Conservation (phyloP, 2,888 invertebrate genomes). For the Seira ritae region DNA sequence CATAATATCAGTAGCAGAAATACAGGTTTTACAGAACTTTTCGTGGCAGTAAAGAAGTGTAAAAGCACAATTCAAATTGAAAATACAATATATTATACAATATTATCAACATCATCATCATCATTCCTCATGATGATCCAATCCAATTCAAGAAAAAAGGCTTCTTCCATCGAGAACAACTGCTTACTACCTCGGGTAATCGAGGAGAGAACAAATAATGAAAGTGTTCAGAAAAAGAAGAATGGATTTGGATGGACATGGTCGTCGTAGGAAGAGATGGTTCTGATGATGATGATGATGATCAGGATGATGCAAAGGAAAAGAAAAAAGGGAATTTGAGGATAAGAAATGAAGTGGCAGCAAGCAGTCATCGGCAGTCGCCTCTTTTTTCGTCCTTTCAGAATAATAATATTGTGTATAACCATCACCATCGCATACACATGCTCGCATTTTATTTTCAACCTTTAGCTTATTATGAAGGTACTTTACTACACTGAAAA, state of each 20-base stretch:
- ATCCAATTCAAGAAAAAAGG: constrained; percentile 9
- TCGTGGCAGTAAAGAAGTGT: constrained; percentile 5
- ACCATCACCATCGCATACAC: constrained; percentile 40
- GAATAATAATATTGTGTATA: constrained; percentile 30
- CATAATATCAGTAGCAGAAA: constrained; percentile 24
- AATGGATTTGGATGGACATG: constrained; percentile 39
- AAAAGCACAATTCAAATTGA: constrained; percentile 23
- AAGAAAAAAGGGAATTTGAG: constrained; percentile 43
- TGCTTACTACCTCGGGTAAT: constrained; percentile 50
- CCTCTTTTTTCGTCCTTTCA: constrained; percentile 58
- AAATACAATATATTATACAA: constrained; percentile 21
- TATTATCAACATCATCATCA: constrained; percentile 38
- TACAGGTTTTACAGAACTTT: constrained; percentile 8
- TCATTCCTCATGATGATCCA: constrained; percentile 9
- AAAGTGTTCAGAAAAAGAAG: constrained; percentile 55
- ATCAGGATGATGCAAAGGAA: constrained; percentile 37
- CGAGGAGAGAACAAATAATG: constrained; percentile 56
- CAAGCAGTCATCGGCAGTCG: constrained; percentile 59
- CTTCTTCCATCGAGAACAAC: constrained; percentile 38
- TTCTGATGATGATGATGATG: neutral
- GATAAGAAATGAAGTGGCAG: constrained; percentile 64
- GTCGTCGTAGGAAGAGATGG: neutral
- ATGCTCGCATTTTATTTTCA: constrained; percentile 54
- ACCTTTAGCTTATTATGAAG: constrained; percentile 24
- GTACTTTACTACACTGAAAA: constrained; percentile 30